phyloP scores from a whole-genome alignment of 2,113 vertebrate genomes.

The Lasiurus borealis region DNA sequence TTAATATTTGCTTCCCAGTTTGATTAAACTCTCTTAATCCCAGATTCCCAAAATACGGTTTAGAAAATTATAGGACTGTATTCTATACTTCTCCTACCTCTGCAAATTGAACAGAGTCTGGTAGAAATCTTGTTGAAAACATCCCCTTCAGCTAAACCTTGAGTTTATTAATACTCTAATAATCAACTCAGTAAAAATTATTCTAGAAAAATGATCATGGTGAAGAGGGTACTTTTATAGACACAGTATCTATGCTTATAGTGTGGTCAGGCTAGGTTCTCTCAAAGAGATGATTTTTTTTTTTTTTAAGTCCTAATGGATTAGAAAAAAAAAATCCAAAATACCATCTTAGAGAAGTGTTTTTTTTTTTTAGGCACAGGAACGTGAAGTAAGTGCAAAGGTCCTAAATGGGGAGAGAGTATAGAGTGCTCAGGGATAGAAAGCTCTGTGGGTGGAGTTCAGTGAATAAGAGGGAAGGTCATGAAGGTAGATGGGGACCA shows the following conservation, averaged over 20 bases:
- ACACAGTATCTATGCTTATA: neutral
- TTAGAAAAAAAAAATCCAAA: neutral
- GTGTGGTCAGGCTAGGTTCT: neutral
- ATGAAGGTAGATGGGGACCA: neutral
- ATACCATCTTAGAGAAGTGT: neutral
- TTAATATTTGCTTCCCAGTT: neutral
- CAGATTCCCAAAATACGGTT: neutral
- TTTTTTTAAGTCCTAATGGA: neutral
- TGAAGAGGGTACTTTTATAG: neutral
- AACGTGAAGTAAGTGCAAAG: neutral
- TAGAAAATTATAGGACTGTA: neutral
- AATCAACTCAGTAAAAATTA: neutral
- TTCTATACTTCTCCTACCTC: neutral
- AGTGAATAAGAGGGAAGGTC: neutral
- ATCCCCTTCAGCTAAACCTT: neutral
- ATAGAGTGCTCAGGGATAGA: neutral
- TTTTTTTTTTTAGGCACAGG: neutral
- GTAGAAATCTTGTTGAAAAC: neutral
- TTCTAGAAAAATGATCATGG: neutral
- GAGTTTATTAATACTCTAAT: neutral
- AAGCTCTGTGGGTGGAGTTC: neutral
- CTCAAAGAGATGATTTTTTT: neutral
- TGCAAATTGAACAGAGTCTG: neutral
- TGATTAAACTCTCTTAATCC: neutral
- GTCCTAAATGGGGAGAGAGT: fast-evolving